Evolutionary conservation across 2,113 vertebrate genomes (phyloP).

Genomic region (Gopherus flavomarginatus): DNA sequence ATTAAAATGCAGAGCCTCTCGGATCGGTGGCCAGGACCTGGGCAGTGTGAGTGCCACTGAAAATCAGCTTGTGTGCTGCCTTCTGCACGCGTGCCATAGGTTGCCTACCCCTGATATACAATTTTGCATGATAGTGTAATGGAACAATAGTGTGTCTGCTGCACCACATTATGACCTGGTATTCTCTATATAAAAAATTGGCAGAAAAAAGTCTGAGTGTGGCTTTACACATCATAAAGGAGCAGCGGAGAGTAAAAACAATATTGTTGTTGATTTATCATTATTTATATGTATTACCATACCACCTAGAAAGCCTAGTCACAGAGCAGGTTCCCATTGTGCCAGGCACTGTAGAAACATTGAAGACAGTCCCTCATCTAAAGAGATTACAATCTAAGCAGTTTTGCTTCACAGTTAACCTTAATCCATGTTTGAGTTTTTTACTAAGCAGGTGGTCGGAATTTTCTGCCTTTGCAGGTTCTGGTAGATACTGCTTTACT

Average conservation of each 20-base stretch:
- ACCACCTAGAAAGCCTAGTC: background rate
- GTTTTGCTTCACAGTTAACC: background rate
- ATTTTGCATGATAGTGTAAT: rapidly evolving
- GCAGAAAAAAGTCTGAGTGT: background rate
- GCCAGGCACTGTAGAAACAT: background rate
- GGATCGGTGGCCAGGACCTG: no score
- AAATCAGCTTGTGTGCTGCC: no score
- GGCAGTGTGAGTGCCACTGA: no score
- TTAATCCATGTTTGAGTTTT: background rate
- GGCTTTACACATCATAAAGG: background rate
- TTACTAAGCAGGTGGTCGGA: background rate
- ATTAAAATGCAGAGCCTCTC: no score
- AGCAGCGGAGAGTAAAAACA: background rate
- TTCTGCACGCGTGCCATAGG: no score
- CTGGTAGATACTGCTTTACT: background rate
- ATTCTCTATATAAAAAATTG: background rate
- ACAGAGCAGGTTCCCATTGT: background rate
- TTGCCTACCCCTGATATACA: no score
- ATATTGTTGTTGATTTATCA: background rate
- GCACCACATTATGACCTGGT: background rate
- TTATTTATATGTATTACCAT: background rate
- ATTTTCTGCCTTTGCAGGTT: constrained; percentile 36
- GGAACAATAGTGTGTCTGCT: background rate
- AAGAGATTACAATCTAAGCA: background rate
- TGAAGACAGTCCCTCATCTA: background rate